These are phyloP conservation scores for Myocastor coypus DNA, from an alignment of 2,113 vertebrate genomes.

Conservation along the genomic window DNA sequence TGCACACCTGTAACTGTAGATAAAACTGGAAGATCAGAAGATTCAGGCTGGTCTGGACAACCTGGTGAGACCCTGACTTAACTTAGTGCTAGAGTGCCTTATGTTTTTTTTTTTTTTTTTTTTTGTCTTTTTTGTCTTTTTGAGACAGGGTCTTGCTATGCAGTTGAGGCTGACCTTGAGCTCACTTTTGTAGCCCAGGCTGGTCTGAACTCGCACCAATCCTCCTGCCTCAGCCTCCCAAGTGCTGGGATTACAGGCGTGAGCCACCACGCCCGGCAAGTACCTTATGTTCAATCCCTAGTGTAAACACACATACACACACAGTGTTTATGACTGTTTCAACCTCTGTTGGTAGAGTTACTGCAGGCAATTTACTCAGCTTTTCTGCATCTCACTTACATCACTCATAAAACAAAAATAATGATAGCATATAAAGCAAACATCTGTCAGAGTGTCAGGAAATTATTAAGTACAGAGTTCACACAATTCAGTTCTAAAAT, in stretches of 20 bases:
- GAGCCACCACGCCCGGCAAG: too few species aligned
- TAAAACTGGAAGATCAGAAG: neutral
- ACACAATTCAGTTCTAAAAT: neutral
- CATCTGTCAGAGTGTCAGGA: neutral
- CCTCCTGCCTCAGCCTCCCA: too few species aligned
- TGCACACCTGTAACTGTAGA: neutral
- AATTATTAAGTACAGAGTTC: neutral
- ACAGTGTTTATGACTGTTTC: neutral
- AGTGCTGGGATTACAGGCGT: too few species aligned
- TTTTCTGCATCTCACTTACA: neutral
- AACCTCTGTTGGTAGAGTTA: neutral
- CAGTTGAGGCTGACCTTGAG: too few species aligned
- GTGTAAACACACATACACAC: neutral
- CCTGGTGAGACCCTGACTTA: neutral
- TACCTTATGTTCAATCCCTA: neutral
- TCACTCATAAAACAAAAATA: neutral
- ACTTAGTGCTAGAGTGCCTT: neutral
- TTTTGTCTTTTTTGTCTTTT: too few species aligned
- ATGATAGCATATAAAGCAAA: neutral
- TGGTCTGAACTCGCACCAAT: too few species aligned
- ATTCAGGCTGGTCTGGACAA: neutral
- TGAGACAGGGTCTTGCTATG: too few species aligned
- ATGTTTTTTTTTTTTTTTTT: too few species aligned
- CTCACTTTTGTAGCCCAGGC: too few species aligned
- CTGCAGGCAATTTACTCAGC: neutral